Conservation (phyloP, 2,797 vertebrate species). For the Sebastes umbrosus region DNA sequence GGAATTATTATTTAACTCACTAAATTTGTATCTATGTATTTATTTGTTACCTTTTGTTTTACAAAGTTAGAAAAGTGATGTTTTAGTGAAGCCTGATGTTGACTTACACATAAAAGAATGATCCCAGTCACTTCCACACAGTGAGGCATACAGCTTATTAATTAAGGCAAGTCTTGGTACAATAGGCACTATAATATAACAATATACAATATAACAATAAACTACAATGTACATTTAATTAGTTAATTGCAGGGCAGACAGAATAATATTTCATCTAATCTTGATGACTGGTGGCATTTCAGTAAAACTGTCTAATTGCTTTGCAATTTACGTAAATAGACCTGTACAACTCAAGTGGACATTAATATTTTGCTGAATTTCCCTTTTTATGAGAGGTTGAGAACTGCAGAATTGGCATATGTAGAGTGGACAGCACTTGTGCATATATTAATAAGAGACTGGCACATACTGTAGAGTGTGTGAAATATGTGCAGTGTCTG, state of each 20-base stretch:
- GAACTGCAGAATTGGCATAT: constrained; percentile 26
- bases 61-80: too few relatives aligned
- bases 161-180: background rate
- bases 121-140: too few relatives aligned
- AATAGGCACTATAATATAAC: background rate
- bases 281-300: background rate
- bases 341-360: background rate
- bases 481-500: constrained; percentile 15
- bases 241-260: background rate
- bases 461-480: constrained; percentile 4
- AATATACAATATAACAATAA: background rate
- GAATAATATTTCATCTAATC: background rate
- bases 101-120: too few relatives aligned
- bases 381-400: constrained; percentile 12
- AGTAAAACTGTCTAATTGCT: background rate
- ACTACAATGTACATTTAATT: background rate
- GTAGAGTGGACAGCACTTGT: constrained; percentile 14
- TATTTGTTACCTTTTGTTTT: too few relatives aligned
- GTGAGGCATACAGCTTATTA: too few relatives aligned
- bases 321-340: background rate
- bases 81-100: too few relatives aligned
- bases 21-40: too few relatives aligned
- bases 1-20: too few relatives aligned
- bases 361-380: constrained; percentile 37
- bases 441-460: constrained; percentile 24